Base-by-base conservation (phyloP, 2,888 invertebrate genomes). In the Acanthococcus lagerstroemiae region DNA sequence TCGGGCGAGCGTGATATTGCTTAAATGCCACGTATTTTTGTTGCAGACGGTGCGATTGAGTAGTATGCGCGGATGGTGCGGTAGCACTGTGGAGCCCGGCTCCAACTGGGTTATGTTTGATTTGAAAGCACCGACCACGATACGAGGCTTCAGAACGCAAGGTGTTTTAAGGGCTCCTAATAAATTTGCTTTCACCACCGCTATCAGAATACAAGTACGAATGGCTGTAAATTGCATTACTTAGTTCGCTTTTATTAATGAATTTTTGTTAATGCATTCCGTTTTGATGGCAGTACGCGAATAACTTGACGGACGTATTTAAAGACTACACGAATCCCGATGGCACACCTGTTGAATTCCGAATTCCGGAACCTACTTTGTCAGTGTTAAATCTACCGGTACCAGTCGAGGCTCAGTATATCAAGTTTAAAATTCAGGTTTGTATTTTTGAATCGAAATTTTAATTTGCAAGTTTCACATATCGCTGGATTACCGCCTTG, bases 271-370 rank as follows among this genome's bases (percentile, higher is more conserved):
- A n/a, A n/a, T n/a, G n/a, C 15, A 22, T 0, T 12, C 15, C 22
- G n/a, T 55, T 19, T 7, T 7, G 5, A 19, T 72, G 80, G 12
- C 85, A 90, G 76, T 93, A 91, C 74, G 88, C 90, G 0, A 90
- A 94, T 73, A 87, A 93, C 72, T 78, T 94, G 68, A 90, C 92
- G 0, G 94, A 95, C 74, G 80, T 86, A 0, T 93, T 92, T 76
- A 89, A 87, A 77, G 93, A 94, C 73, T 94, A 94, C 75, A 86
- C 90, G 2, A 94, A 94, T 74, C 90, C 92, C 3, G 91, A 93
- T 74, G 93, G 93, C 24, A 90, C 92, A 1, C 90, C 92, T 9
- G 92, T 94, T 0, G 93, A 94, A 75, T 95, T 95, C 75, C 81
- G 93, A 68, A 90, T 93, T 70, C 77, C 91, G 48, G 92, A 92